phyloP scores from a whole-genome alignment of 2,113 vertebrate species.

The Lophius piscatorius region DNA sequence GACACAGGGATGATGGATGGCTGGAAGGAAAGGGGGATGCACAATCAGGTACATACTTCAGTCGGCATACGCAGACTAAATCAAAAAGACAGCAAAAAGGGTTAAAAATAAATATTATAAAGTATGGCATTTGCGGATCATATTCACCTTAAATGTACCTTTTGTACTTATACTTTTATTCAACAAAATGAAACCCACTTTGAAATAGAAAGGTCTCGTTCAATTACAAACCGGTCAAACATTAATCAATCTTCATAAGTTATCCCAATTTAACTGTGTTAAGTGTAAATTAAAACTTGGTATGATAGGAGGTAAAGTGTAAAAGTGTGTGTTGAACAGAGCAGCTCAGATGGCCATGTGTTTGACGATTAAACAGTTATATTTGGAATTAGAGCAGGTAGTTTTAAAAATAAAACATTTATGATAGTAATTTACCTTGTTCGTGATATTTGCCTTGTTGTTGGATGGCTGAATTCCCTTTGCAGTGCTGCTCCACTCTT shows the following conservation, averaged over 20 bases:
- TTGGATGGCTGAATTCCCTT: not conserved
- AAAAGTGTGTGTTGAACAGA: not conserved
- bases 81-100: not conserved
- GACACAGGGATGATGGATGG: conserved; percentile 22
- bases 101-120: not conserved
- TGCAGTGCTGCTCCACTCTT: not conserved
- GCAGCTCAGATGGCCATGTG: conserved; percentile 14
- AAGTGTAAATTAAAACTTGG: no score
- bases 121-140: no score
- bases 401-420: no score
- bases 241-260: not conserved
- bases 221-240: conserved; percentile 42
- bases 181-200: no score
- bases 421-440: conserved; percentile 23
- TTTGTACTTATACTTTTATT: no score
- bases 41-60: not conserved
- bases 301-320: no score
- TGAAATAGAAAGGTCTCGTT: no score
- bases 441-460: not conserved
- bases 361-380: no score
- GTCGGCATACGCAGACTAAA: not conserved
- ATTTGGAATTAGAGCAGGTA: not conserved
- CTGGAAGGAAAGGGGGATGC: not conserved
- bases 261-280: no score
- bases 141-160: no score